A percentile compares a stretch with the other conserved stretches of the same genome.
phyloP scores from a whole-genome alignment of 2,888 invertebrate species.

The Sclerodermus sp. region DNA sequence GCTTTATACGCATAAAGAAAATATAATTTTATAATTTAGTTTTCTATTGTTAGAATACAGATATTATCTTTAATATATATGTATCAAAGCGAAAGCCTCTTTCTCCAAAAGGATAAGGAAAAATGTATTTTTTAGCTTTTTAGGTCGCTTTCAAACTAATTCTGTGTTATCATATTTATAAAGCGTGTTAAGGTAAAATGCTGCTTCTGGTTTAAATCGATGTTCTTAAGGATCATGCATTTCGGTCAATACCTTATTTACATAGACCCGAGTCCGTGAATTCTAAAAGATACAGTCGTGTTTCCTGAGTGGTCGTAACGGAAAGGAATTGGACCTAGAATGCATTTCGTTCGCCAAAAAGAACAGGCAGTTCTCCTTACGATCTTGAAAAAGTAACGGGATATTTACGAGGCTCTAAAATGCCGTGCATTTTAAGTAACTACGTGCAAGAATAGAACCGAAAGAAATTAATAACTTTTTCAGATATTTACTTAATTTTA shows the following conservation, averaged over 20 bases:
- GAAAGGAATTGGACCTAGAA: slow-evolving; percentile 24
- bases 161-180: too few species aligned
- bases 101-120: too few species aligned
- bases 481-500: too few species aligned
- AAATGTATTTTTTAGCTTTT: too few species aligned
- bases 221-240: slow-evolving; percentile 3
- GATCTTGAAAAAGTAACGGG: slow-evolving; percentile 50
- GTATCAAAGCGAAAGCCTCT: too few species aligned
- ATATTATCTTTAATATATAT: not conserved
- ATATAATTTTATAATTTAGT: not conserved
- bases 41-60: not conserved
- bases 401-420: slow-evolving; percentile 27
- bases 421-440: not conserved
- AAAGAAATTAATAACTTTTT: too few species aligned
- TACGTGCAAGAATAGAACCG: not conserved
- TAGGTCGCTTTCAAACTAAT: too few species aligned
- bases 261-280: slow-evolving; percentile 10
- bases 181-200: too few species aligned
- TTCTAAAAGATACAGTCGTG: slow-evolving; percentile 12
- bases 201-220: too few species aligned
- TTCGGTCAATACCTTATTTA: slow-evolving; percentile 17
- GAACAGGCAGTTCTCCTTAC: slow-evolving; percentile 1
- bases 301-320: slow-evolving; percentile 19
- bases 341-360: slow-evolving; percentile 14
- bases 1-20: too few species aligned